Evolutionary conservation across 1,140 invertebrate species (phyloP), one percentile per base, ranked within the genome.

Genomic region (Nixonia krombeini): DNA sequence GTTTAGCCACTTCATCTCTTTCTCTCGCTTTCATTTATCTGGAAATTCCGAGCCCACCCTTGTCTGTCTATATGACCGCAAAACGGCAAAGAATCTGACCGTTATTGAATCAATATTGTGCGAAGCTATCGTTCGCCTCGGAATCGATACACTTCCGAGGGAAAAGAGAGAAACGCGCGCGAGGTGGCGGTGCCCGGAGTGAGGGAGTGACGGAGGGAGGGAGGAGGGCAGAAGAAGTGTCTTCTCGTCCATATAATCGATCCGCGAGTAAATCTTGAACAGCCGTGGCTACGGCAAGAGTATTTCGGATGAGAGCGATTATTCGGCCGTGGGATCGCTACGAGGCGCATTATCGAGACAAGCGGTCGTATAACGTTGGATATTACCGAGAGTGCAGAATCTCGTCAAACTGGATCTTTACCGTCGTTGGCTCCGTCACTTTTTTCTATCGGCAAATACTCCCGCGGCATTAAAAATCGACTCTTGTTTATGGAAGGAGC

Each of bases 21-120:
- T 42, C 31, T 31, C n/a, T 45, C 28, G 52, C 49, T 61, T 70
- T 37, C 58, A 46, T 50, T 62, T 55, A 62, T 65, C 59, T 38
- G 28, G 38, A 49, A 23, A 25, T 53, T 49, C 49, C 38, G 29
- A 45, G 17, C 31, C 23, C 50, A 38, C n/a, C 31, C 33, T 46
- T 46, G 33, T 29, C 46, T 52, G 58, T 68, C 52, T 61, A 23
- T 42, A 47, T 29, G 53, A 47, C 59, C 46, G 64, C 63, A 59
- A 76, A 74, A 55, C 62, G 61, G 45, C 58, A 58, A 78, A 74
- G 70, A 81, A 78, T 79, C 73, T 73, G 62, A 52, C 66, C 70
- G 70, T 78, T 78, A 80, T 76, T 76, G 74, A 83, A 84, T 83
- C 82, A 82, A 83, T 80, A 83, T 82, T 74, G 76, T 57, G 65